phyloP scores from a whole-genome alignment of 2,888 invertebrate species.

The Drosophila subquinaria region DNA sequence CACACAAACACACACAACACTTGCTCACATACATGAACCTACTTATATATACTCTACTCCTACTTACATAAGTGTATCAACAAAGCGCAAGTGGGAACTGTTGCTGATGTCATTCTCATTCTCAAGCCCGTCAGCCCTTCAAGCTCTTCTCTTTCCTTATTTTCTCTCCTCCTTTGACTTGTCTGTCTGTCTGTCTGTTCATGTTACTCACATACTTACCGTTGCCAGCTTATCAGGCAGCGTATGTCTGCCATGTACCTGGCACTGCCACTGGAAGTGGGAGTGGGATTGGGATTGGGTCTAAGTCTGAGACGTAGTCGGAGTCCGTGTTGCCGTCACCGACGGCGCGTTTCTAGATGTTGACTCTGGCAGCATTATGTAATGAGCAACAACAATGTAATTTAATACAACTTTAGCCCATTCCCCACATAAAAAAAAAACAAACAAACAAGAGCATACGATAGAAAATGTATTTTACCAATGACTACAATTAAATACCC shows the following conservation, averaged over 20 bases:
- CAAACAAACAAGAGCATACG: conserved; percentile 38
- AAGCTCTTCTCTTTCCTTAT: conserved; percentile 12
- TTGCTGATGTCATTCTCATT: conserved; percentile 50
- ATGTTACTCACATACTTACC: conserved; percentile 24
- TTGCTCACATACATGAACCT: not conserved
- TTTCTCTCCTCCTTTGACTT: conserved; percentile 1
- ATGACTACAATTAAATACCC: conserved; percentile 32
- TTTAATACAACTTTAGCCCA: conserved; percentile 78
- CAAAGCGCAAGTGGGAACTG: conserved; percentile 24
- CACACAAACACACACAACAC: too few species aligned
- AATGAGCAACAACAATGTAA: conserved; percentile 79
- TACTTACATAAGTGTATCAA: conserved; percentile 3
- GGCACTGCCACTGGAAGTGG: not conserved
- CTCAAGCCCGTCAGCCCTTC: conserved; percentile 15
- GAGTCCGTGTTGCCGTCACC: conserved; percentile 20
- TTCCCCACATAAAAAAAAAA: conserved; percentile 43
- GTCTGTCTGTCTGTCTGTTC: conserved; percentile 19
- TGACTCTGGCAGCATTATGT: conserved; percentile 74
- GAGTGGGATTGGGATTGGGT: not conserved
- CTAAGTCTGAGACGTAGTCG: not conserved
- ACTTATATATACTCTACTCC: not conserved
- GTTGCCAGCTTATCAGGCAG: conserved; percentile 36
- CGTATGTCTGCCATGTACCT: conserved; percentile 20
- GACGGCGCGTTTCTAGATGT: conserved; percentile 60
- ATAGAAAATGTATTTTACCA: not conserved